These are phyloP conservation scores for Ciconia nigra DNA, from an alignment of 2,797 vertebrate species.

Conservation along the genomic window DNA sequence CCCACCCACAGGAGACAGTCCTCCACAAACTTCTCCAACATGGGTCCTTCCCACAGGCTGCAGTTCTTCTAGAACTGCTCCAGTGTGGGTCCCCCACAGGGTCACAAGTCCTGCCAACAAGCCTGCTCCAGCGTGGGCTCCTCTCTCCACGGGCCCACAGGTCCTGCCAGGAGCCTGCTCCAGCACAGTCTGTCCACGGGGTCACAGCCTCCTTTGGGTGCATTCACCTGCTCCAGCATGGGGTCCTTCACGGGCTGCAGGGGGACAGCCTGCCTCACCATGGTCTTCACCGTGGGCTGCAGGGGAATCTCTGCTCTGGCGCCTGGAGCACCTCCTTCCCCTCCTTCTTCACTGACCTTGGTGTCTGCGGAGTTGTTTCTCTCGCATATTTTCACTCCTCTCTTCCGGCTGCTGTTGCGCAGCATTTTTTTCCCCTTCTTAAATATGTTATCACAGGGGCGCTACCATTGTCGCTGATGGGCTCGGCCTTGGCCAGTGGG, in stretches of 20 bases:
- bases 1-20: too few relatives aligned
- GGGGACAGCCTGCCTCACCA: neutral
- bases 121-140: neutral
- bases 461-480: fast-evolving
- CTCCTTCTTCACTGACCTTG: neutral
- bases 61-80: neutral
- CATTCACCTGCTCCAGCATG: fast-evolving
- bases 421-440: neutral
- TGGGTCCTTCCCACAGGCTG: neutral
- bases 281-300: neutral
- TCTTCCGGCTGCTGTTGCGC: neutral
- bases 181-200: fast-evolving
- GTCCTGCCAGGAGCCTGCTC: neutral
- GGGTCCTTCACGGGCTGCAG: neutral
- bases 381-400: neutral
- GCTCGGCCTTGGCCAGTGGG: fast-evolving
- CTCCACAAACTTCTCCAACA: fast-evolving
- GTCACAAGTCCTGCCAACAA: too few relatives aligned
- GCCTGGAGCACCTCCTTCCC: neutral
- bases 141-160: neutral
- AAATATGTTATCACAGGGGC: neutral
- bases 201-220: neutral
- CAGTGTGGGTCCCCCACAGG: neutral
- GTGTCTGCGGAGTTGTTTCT: neutral
- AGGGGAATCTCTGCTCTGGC: fast-evolving